Base-by-base conservation (phyloP, 2,113 vertebrate species). In the Spheniscus mendiculus region DNA sequence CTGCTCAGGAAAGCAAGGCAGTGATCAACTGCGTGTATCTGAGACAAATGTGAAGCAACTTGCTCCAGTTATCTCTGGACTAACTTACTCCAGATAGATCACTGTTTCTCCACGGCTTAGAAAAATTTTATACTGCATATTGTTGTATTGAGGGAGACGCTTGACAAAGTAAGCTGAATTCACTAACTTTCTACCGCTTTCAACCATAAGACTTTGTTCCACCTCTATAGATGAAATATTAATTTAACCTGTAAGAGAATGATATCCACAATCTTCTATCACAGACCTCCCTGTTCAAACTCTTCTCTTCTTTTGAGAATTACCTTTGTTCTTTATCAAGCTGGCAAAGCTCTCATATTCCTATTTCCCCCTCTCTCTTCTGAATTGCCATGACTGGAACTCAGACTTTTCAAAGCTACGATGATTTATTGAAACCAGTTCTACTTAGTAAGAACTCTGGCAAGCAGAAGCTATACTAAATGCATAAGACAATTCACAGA, bases 361-460 rank as follows among this genome's bases (percentile, higher is more conserved):
- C 63, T 40, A 3, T 44, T 83, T 67, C 58, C 26, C 47, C 36
- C 56, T 74, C 74, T 18, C n/a, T 76, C 66, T 67, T 40, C 47
- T 27, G 65, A 70, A 52, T 27, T 82, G 67, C 90, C 76, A 84
- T 22, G 70, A 42, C 78, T 80, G 80, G 47, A 83, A 89, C 66
- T 89, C 76, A 83, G 71, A 58, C 52, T 79, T 93, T 53, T 69
- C 93, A 90, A 92, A 90, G 96, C 76, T 87, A 59, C 58, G 66
- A 71, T 66, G 91, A 97, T 94, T 96, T 94, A 96, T 66, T 89
- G 86, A 95, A 93, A 96, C 92, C 93, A 96, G 89, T 96, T 94
- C 90, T 87, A 80, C 83, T 71, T 59, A 79, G 87, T 29, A 87
- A 90, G 70, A 95, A 62, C 87, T 80, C 76, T 62, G 90, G 81